These are phyloP conservation scores for Aricia artaxerxes DNA, from an alignment of 2,888 invertebrate species.

Conservation along the genomic window DNA sequence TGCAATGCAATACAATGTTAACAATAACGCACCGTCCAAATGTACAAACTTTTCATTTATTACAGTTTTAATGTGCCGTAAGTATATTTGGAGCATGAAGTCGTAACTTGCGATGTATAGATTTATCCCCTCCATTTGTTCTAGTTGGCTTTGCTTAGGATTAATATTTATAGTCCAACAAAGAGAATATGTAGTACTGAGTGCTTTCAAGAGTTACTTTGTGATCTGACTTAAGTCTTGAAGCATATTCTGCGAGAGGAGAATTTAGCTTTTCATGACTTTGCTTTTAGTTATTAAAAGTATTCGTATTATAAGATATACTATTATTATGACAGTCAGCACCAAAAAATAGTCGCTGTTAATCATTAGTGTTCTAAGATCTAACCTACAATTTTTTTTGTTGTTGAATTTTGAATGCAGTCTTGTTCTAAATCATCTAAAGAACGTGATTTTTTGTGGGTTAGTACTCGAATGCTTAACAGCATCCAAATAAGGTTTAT, in stretches of 20 bases:
- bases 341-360: no score
- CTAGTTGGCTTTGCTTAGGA: slow-evolving; percentile 11
- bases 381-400: no score
- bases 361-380: no score
- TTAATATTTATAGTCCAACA: slow-evolving; percentile 21
- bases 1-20: slow-evolving; percentile 14
- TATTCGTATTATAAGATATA: background rate
- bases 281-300: background rate
- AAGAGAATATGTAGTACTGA: slow-evolving; percentile 17
- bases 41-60: slow-evolving; percentile 39
- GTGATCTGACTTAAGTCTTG: background rate
- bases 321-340: background rate
- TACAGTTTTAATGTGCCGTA: slow-evolving; percentile 36
- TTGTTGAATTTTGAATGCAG: no score
- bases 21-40: slow-evolving; percentile 32
- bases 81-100: slow-evolving; percentile 30
- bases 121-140: background rate
- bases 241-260: background rate
- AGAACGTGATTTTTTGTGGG: no score
- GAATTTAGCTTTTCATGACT: background rate
- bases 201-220: background rate
- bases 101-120: slow-evolving; percentile 22
- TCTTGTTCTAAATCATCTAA: no score
- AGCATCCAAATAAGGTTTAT: no score
- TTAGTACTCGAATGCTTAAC: no score